Base-by-base conservation (phyloP, 2,797 vertebrate species). In the Morelia viridis region DNA sequence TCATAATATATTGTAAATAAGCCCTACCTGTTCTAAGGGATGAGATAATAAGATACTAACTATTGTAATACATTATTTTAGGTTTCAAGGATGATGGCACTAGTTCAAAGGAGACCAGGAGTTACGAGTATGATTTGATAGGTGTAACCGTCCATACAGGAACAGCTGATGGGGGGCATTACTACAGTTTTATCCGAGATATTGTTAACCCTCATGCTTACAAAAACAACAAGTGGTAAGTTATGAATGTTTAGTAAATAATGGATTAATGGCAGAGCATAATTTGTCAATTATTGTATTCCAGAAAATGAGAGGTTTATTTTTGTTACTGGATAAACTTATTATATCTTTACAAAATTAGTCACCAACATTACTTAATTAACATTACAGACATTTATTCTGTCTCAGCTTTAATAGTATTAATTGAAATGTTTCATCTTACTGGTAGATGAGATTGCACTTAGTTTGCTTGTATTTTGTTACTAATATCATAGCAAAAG, bases 201-300 rank as follows among this genome's bases (percentile, higher is more conserved):
- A 99, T 99, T 91, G 97, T 99, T 94, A 99, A 99, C 96, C 99
- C 98, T 0, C 98, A 99, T 13, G 99, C 99, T 90, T 99, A 99
- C 97, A 99, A 98, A 96, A 99, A 98, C 97, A 99, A 99, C 97
- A 99, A 99, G 95, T 99, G 99, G 99, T 99, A 97, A 98, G 98
- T 95, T 93, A 12, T 46, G 41, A 80, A 80, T 24, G 76, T 80
- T 46, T 80, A 80, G 35, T 76, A 53, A 64, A 83, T 57, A 5
- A 6, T 53, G 15, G 1, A 28, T 46, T 50, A n/a, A 53, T 17
- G 24, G 26, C 22, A 46, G 35, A 19, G 19, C 41, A n/a, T 80
- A 35, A 24, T 65, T 76, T 92, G 60, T 12, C 19, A 88, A 24
- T 62, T 56, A 9, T 24, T 46, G 13, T 56, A 62, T 24, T 9